phyloP scores from a whole-genome alignment of 2,888 invertebrate species.

The Onthophagus sagittarius region DNA sequence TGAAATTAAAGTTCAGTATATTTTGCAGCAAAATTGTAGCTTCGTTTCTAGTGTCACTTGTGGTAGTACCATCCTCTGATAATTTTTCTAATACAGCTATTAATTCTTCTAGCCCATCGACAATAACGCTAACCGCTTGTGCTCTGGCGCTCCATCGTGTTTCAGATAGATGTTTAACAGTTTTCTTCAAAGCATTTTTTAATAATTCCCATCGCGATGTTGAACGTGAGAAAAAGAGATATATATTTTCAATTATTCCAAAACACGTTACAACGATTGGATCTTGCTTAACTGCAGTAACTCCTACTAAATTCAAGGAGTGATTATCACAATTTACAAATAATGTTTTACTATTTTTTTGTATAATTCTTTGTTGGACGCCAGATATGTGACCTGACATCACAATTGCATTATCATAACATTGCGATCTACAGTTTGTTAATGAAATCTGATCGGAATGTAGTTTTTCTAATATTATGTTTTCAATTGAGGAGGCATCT shows the following conservation, averaged over 20 bases:
- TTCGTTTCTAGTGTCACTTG: constrained; percentile 22
- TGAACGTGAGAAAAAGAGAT: constrained; percentile 26
- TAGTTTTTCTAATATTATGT: constrained; percentile 23
- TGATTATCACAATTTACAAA: no score
- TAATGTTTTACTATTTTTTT: no score
- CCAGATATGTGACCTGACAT: no score
- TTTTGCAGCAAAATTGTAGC: constrained; percentile 22
- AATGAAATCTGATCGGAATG: constrained; percentile 12
- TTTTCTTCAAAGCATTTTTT: constrained; percentile 23
- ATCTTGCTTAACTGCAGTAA: no score
- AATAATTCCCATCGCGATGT: constrained; percentile 25
- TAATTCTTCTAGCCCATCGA: constrained; percentile 19
- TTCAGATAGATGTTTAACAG: constrained; percentile 29
- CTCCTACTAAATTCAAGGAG: no score
- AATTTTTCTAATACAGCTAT: constrained; percentile 22
- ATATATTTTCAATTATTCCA: constrained; percentile 26
- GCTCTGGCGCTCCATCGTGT: constrained; percentile 29
- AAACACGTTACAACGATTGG: no score
- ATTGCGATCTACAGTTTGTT: constrained; percentile 26
- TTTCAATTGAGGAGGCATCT: constrained; percentile 28
- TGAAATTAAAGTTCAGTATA: constrained; percentile 23
- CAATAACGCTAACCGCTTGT: constrained; percentile 27
- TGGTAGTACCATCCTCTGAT: constrained; percentile 17
- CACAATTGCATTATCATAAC: constrained; percentile 20
- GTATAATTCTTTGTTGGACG: no score